Evolutionary conservation across 2,888 invertebrate genomes (phyloP), one percentile per base, ranked within the genome.

Genomic region (Eristalinus aeneus): DNA sequence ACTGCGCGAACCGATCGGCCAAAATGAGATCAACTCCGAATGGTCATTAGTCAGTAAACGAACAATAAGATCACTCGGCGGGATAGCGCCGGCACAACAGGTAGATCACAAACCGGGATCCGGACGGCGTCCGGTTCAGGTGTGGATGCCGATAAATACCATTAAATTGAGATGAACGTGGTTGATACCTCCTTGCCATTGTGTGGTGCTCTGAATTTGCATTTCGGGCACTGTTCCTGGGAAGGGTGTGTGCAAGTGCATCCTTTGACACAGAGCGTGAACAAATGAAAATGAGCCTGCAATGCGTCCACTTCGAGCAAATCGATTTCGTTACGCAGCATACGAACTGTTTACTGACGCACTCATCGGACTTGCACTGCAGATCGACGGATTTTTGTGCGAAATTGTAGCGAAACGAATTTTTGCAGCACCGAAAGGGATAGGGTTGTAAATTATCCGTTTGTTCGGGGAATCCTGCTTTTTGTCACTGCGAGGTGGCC

Each of bases 101-200:
- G 63, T 64, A 64, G 63, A 22, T 36, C 22, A 61, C 63, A 12
- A 22, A 10, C 56, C 20, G 23, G 32, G 1, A n/a, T 2, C n/a
- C 46, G n/a, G 27, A 2, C 10, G 22, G 22, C 22, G 16, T 11
- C 20, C 54, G 6, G 54, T 46, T 46, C 46, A 78, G 78, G 74
- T 84, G 83, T 84, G 84, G 79, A 84, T 79, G 69, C 79, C 74
- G 60, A 79, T 84, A 84, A 56, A 84, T 74, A 79, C 84, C 79
- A 79, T 75, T 71, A 84, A 78, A 84, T 84, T 71, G 61, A 84
- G 84, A 79, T 74, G 69, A 61, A 75, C 69, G 60, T 53, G 74
- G 79, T 79, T 78, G 74, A 83, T 80, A 82, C 78, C 78, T 83
- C 64, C 11, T 64, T 60, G 46, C 65, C 54, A 39, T 77, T 82